Percentiles rank a stretch among this genome's conserved stretches.
These are phyloP conservation scores for Tiliqua scincoides DNA, from an alignment of 2,113 vertebrate species.

Conservation along the genomic window DNA sequence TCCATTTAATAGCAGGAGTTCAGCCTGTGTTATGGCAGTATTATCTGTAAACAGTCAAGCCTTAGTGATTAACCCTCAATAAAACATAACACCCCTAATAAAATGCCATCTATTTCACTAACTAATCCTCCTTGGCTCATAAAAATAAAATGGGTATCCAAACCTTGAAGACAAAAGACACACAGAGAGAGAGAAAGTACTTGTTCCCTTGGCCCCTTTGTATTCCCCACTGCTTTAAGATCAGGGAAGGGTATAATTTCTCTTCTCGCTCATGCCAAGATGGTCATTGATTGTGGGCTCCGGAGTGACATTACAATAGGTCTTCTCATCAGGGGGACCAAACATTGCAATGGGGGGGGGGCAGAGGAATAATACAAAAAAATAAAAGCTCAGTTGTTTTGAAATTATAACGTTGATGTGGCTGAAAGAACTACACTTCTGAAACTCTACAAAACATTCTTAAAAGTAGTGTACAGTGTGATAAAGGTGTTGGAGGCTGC, in stretches of 20 bases:
- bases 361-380: background rate
- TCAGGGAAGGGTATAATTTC: background rate
- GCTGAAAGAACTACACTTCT: slow-evolving; percentile 16
- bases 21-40: background rate
- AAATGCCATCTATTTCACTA: background rate
- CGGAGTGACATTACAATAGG: background rate
- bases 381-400: background rate
- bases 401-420: background rate
- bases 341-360: background rate
- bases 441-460: background rate
- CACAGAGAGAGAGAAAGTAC: background rate
- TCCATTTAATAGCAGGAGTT: background rate
- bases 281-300: background rate
- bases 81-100: background rate
- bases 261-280: slow-evolving; percentile 29
- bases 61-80: background rate
- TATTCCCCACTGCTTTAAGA: background rate
- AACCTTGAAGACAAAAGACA: background rate
- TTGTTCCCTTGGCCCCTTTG: background rate
- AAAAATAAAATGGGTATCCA: background rate
- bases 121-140: background rate
- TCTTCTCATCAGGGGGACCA: background rate
- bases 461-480: background rate
- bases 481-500: too few species aligned
- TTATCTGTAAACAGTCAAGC: background rate